phyloP scores from a whole-genome alignment of 1,140 invertebrate genomes.

The Drosophila orena region DNA sequence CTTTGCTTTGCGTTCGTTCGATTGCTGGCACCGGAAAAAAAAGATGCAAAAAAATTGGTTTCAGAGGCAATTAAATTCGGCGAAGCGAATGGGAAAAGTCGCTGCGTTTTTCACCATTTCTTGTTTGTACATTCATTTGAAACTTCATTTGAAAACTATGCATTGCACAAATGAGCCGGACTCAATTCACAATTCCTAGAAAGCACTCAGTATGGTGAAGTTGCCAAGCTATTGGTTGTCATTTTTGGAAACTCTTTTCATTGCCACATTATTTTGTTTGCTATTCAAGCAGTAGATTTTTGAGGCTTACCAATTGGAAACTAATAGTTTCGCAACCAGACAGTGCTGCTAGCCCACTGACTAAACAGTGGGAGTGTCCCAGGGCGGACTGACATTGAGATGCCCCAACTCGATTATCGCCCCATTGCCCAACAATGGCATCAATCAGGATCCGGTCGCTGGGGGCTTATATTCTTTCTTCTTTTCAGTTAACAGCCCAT shows the following conservation, averaged over 20 bases:
- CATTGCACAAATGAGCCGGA: no score
- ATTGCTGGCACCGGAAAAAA: slow-evolving; percentile 32
- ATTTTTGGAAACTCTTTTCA: neutral
- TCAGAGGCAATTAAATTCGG: slow-evolving; percentile 55
- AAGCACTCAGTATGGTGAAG: no score
- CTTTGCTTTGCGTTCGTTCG: slow-evolving; percentile 11
- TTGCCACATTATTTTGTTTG: no score
- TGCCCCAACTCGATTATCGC: slow-evolving; percentile 23
- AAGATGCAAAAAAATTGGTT: slow-evolving; percentile 16
- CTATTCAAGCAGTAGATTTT: no score
- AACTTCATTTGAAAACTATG: no score
- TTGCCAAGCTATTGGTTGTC: no score
- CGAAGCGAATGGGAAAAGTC: slow-evolving; percentile 10
- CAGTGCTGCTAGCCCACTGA: neutral
- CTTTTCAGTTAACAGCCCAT: slow-evolving; percentile 25
- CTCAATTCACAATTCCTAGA: no score
- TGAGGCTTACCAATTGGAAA: no score
- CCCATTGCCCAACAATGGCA: slow-evolving; percentile 19
- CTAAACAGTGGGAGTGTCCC: neutral
- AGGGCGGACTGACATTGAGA: neutral
- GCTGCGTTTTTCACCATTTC: no score
- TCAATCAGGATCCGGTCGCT: slow-evolving; percentile 23
- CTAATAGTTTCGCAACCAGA: neutral
- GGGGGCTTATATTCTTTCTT: slow-evolving; percentile 20
- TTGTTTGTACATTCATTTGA: no score